Conservation (phyloP, 2,888 invertebrate species). For the Tenthredo amoena region DNA sequence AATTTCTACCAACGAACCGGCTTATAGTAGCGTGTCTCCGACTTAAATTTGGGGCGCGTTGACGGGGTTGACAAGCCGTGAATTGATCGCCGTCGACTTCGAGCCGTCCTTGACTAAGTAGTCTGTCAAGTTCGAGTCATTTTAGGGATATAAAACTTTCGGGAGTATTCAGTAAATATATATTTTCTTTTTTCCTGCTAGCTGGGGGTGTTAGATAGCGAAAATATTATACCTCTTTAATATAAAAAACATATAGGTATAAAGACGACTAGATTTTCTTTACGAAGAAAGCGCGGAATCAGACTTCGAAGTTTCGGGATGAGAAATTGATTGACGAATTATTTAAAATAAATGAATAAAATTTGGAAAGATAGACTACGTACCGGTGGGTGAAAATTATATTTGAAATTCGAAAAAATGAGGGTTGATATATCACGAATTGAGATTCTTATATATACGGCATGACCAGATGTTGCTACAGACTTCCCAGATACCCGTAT, state of each 20-base stretch:
- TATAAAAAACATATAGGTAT: background rate
- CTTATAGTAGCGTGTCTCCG: background rate
- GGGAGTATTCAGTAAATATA: background rate
- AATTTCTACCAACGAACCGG: background rate
- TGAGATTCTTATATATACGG: background rate
- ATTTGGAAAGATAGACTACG: background rate
- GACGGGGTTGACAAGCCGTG: slow-evolving; percentile 28
- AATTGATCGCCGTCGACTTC: slow-evolving; percentile 27
- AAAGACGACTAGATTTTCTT: background rate
- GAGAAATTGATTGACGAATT: background rate
- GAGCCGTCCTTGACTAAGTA: slow-evolving; percentile 28
- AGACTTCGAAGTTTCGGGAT: background rate
- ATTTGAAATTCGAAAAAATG: background rate
- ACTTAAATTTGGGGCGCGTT: slow-evolving; percentile 22
- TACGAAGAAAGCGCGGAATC: background rate
- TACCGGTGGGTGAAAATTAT: background rate
- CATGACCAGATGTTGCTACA: background rate
- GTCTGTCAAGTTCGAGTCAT: slow-evolving; percentile 35
- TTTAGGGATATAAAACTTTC: background rate
- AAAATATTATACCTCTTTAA: background rate
- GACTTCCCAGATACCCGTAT: background rate
- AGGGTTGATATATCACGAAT: background rate
- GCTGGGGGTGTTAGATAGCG: slow-evolving; percentile 2
- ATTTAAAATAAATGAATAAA: background rate
- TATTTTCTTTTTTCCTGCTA: background rate